Conservation (phyloP, 2,888 invertebrate genomes). For the Stramonita haemastoma region DNA sequence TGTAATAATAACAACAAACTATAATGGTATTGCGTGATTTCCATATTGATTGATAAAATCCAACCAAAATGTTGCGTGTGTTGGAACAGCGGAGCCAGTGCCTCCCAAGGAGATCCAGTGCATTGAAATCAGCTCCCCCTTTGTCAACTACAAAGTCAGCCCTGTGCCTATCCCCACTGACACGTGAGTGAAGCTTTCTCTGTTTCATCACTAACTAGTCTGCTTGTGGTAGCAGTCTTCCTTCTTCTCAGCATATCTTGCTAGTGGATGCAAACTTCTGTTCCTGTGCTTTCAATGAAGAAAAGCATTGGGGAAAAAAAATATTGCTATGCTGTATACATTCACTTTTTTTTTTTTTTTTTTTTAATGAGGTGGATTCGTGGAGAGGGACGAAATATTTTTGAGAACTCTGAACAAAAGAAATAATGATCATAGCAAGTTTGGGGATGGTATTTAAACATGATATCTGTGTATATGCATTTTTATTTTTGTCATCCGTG, state of each 20-base stretch:
- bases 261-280: not conserved
- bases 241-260: not conserved
- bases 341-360: not conserved
- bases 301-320: not conserved
- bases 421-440: too few species aligned
- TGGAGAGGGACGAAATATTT: too few species aligned
- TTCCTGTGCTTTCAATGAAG: not conserved
- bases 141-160: constrained; percentile 76
- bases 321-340: too few species aligned
- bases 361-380: not conserved
- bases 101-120: constrained; percentile 74
- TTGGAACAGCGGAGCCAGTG: constrained; percentile 61
- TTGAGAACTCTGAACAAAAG: too few species aligned
- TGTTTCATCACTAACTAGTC: not conserved
- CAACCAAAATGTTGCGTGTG: constrained; percentile 34
- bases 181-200: constrained; percentile 65
- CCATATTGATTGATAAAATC: not conserved
- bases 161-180: constrained; percentile 75
- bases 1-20: too few species aligned
- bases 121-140: constrained; percentile 75
- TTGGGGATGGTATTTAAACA: too few species aligned
- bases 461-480: too few species aligned
- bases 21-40: too few species aligned
- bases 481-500: too few species aligned
- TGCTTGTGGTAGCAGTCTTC: not conserved